These are phyloP conservation scores for Caenorhabditis sp. DNA, from an alignment of 2,888 invertebrate genomes.

Conservation along the genomic window DNA sequence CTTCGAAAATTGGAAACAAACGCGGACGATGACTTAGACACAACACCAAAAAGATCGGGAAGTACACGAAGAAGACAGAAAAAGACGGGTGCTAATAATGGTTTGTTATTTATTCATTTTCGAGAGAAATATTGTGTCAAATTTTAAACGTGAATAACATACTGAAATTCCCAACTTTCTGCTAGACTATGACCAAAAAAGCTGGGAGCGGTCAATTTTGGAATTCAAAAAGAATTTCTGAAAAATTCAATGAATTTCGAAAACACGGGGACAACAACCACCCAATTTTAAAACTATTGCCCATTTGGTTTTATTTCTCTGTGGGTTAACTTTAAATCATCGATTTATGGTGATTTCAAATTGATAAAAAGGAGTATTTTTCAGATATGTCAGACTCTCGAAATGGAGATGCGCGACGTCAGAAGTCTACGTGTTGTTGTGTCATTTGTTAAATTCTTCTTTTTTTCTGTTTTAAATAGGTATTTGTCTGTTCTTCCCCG, in stretches of 20 bases:
- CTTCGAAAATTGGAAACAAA: slow-evolving; percentile 64
- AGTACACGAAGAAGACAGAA: slow-evolving; percentile 47
- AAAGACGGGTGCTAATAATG: slow-evolving; percentile 14
- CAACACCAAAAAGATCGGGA: slow-evolving; percentile 42
- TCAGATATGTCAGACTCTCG: slow-evolving; percentile 47
- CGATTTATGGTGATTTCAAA: not conserved
- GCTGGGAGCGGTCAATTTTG: too few relatives aligned
- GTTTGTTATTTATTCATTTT: slow-evolving; percentile 4
- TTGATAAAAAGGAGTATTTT: slow-evolving; percentile 9
- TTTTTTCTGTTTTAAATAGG: not conserved
- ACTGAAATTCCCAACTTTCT: too few relatives aligned
- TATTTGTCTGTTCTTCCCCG: not conserved
- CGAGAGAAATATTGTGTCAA: too few relatives aligned
- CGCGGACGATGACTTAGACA: slow-evolving; percentile 54
- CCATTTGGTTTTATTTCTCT: too few relatives aligned
- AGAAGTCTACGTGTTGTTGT: slow-evolving; percentile 56
- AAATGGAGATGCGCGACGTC: slow-evolving; percentile 32
- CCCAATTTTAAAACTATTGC: too few relatives aligned
- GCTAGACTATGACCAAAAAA: too few relatives aligned
- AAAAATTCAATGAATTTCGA: too few relatives aligned
- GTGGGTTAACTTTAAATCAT: too few relatives aligned
- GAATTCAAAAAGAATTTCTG: too few relatives aligned
- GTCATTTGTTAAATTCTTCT: slow-evolving; percentile 44
- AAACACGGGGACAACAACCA: too few relatives aligned
- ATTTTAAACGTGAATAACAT: too few relatives aligned